Conservation (phyloP, 2,113 vertebrate species). For the Sebastes schlegelii region DNA sequence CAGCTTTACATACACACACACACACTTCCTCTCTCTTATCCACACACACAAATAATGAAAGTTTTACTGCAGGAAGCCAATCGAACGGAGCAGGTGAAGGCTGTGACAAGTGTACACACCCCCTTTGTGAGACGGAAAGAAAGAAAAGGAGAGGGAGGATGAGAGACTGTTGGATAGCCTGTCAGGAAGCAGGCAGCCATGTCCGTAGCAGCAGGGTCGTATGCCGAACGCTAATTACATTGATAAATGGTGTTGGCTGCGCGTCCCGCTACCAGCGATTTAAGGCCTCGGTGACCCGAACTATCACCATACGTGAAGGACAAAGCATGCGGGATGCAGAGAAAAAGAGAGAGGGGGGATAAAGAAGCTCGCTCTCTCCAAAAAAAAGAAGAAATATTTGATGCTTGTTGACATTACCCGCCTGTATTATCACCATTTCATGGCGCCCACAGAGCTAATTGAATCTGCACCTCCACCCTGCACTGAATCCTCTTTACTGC, state of each 20-base stretch:
- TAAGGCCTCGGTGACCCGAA: constrained; percentile 76
- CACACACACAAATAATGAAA: constrained; percentile 20
- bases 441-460: constrained; percentile 66
- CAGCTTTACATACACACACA: constrained; percentile 16
- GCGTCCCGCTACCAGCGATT: constrained; percentile 70
- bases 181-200: constrained; percentile 78
- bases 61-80: constrained; percentile 39
- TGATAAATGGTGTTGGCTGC: constrained; percentile 81
- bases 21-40: neutral
- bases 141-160: constrained; percentile 19
- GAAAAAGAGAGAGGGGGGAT: constrained; percentile 11
- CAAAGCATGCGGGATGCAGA: constrained; percentile 54
- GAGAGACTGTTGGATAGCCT: constrained; percentile 63
- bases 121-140: constrained; percentile 23
- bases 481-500: constrained; percentile 66
- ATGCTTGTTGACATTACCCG: constrained; percentile 72
- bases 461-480: constrained; percentile 61
- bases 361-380: neutral
- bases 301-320: constrained; percentile 70
- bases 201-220: constrained; percentile 76
- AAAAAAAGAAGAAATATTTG: constrained; percentile 24
- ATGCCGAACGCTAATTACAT: constrained; percentile 82
- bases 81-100: constrained; percentile 42
- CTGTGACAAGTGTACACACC: constrained; percentile 41
- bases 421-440: constrained; percentile 66